phyloP scores from a whole-genome alignment of 1,140 invertebrate species.

The Dermatophagoides farinae region DNA sequence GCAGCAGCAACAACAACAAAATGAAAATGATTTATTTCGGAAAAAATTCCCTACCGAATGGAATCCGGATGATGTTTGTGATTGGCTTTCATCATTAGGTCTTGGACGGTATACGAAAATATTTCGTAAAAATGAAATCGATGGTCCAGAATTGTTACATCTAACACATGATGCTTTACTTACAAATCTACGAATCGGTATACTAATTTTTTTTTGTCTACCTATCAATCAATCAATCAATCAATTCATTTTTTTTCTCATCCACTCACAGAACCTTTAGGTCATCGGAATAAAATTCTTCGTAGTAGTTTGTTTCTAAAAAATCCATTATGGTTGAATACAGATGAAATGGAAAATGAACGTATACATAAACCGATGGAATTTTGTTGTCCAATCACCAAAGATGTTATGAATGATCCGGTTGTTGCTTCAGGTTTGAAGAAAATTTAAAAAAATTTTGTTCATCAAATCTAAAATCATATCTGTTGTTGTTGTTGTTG shows the following conservation, averaged over 20 bases:
- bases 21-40: constrained; percentile 12
- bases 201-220: constrained; percentile 14
- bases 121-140: constrained; percentile 31
- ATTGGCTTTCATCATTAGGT: constrained; percentile 37
- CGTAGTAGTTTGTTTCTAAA: constrained; percentile 20
- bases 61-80: constrained; percentile 36
- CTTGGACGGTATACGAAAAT: constrained; percentile 31
- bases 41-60: constrained; percentile 31
- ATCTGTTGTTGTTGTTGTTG: not conserved
- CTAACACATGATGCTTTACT: constrained; percentile 33
- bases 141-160: constrained; percentile 36
- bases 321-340: constrained; percentile 21
- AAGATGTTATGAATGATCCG: constrained; percentile 54
- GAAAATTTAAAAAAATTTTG: not conserved
- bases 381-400: constrained; percentile 58
- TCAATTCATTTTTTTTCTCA: constrained; percentile 16
- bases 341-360: constrained; percentile 12
- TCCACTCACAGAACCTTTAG: constrained; percentile 20
- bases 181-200: constrained; percentile 33
- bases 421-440: constrained; percentile 42
- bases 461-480: not conserved
- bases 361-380: constrained; percentile 29
- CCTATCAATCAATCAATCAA: not conserved
- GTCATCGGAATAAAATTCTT: constrained; percentile 29
- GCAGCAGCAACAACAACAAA: constrained; percentile 25